Base-by-base conservation (phyloP, 2,113 vertebrate genomes). In the Agelaius phoeniceus region DNA sequence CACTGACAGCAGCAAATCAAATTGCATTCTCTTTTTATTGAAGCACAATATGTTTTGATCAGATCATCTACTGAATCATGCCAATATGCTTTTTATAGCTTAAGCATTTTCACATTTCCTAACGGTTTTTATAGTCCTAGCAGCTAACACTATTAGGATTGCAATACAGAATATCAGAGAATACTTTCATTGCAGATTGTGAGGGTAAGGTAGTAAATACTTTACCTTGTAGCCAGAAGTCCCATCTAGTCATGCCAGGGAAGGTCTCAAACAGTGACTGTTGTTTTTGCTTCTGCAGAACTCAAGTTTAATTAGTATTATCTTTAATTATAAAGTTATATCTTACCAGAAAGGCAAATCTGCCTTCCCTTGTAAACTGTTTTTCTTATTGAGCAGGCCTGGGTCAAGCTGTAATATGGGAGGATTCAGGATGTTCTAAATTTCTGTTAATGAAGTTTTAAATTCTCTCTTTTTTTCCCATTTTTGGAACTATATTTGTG, bases 161-260 rank as follows among this genome's bases (percentile, higher is more conserved):
- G 79, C 82, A 43, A 20, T 58, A 58, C 26, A 58, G 54, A 87
- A 73, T 37, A 75, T 13, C 54, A 6, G 6, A 41, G 18, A 71
- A 78, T n/a, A 8, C 43, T 89, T 90, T 58, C 67, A 57, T n/a
- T 88, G 75, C 8, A 83, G 44, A 83, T 54, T 94, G 87, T 52
- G 89, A 81, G 93, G 91, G 62, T 16, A 86, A 85, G 74, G 63
- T 92, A 86, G 89, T 46, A 44, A 87, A 28, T 63, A 71, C 97
- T 97, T 97, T 97, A 98, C 96, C 97, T 98, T 95, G 93, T 95
- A 98, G 97, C 96, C 94, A 88, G 3, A 90, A 89, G 97, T 97
- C 91, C 94, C 90, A 92, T 73, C 81, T 97, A 94, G 89, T 96
- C 89, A 97, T 78, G 93, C 77, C 92, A 90, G 83, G 94, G 87